Percentiles rank a stretch among this genome's conserved stretches.
Evolutionary conservation across 2,113 vertebrate genomes (phyloP).

Genomic region (Myanophis thanlyinensis): DNA sequence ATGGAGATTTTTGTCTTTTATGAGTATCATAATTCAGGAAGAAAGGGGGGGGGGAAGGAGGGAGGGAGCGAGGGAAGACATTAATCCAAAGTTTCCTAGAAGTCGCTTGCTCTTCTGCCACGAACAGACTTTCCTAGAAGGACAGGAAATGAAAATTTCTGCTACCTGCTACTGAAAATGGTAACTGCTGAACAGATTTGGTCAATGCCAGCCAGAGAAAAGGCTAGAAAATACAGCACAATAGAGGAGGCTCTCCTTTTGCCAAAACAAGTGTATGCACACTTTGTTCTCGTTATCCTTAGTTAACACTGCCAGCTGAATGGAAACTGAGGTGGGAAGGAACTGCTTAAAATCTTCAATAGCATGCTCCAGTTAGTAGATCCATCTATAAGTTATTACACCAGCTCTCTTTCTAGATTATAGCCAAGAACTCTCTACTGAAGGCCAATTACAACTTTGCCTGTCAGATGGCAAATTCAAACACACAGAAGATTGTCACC

Average conservation of each 20-base stretch:
- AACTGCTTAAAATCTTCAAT: constrained; percentile 66
- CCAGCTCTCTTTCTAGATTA: constrained; percentile 53
- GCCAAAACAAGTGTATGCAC: constrained; percentile 68
- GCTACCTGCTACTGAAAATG: constrained; percentile 51
- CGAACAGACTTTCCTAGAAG: constrained; percentile 73
- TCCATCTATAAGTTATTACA: constrained; percentile 63
- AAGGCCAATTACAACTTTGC: constrained; percentile 29
- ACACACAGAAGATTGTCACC: background rate
- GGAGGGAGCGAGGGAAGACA: background rate
- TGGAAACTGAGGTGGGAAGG: constrained; percentile 69
- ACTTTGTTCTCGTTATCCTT: constrained; percentile 64
- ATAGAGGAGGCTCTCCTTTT: constrained; percentile 68
- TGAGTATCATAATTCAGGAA: constrained; percentile 1
- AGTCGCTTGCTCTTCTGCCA: constrained; percentile 49
- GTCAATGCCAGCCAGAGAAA: constrained; percentile 68
- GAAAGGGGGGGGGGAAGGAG: background rate
- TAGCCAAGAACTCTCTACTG: constrained; percentile 63
- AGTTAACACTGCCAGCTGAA: constrained; percentile 61
- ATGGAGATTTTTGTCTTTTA: constrained; percentile 43
- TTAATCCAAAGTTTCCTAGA: constrained; percentile 60
- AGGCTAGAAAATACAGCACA: constrained; percentile 62
- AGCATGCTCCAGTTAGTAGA: constrained; percentile 67
- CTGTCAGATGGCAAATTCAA: background rate
- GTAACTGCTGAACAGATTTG: constrained; percentile 65
- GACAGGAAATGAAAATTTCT: constrained; percentile 50